Evolutionary conservation across 2,113 vertebrate genomes (phyloP).

Genomic region (Illadopsis cleaveri): DNA sequence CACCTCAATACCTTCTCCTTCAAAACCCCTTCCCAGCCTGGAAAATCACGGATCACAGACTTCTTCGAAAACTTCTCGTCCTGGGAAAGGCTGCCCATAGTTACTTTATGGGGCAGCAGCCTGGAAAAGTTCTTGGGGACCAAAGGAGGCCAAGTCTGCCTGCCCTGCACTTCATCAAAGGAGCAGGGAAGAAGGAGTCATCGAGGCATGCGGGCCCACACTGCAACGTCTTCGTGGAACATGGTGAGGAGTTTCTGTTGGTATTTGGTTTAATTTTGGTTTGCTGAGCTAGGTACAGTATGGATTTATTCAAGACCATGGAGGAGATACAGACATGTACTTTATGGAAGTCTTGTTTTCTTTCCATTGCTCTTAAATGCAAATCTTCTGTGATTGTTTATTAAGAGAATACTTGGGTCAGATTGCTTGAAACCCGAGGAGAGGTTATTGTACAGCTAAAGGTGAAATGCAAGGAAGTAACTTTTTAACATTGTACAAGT

Average conservation of each 20-base stretch:
- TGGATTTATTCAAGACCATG: background rate
- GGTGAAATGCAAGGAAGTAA: background rate
- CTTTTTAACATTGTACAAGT: background rate
- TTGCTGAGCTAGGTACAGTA: background rate
- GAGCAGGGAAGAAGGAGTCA: conserved; percentile 85
- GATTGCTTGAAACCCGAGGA: background rate
- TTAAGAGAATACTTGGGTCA: background rate
- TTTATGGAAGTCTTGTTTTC: background rate
- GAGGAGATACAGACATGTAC: background rate
- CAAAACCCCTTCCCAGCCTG: conserved; percentile 1
- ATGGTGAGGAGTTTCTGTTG: conserved; percentile 81
- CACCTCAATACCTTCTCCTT: background rate
- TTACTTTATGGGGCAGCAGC: conserved; percentile 99
- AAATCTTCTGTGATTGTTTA: background rate
- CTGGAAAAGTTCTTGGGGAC: conserved; percentile 97
- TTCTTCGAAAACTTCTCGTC: conserved; percentile 33
- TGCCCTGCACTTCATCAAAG: conserved; percentile 93
- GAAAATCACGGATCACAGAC: conserved; percentile 18
- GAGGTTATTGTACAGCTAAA: background rate
- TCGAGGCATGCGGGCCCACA: conserved; percentile 85
- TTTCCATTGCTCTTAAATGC: background rate
- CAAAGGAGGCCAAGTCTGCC: conserved; percentile 97
- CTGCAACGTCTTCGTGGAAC: conserved; percentile 93
- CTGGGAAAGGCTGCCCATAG: conserved; percentile 74
- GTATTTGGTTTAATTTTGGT: background rate